Base-by-base conservation (phyloP, 2,797 vertebrate genomes). In the Falco naumanni region DNA sequence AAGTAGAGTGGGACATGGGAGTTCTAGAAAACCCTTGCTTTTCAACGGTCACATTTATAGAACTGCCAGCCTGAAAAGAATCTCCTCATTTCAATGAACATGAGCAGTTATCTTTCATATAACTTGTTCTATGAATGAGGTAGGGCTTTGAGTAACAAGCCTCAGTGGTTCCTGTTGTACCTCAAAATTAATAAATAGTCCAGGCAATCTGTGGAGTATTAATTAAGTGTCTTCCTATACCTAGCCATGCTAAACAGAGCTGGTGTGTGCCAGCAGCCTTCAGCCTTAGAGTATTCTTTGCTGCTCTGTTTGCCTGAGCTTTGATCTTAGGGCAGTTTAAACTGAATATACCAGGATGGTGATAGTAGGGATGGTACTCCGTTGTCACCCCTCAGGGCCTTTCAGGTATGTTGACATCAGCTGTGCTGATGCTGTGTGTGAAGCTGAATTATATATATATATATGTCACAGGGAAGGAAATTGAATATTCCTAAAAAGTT, bases 101-200 rank as follows among this genome's bases (percentile, higher is more conserved):
- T 14, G 60, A 90, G 80, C 66, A 94, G 53, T 22, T 31, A 2
- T 43, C 16, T 74, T 82, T 47, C 37, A 9, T n/a, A 2, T 17
- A 33, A 24, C 10, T 71, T 1, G 0, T 41, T 50, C 37, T 48
- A 0, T 56, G 63, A n/a, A 34, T 7, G 33, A 90, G 16, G 13
- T 18, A 12, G 72, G 18, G 31, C 43, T 90, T 60, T 45, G 59
- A 16, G 48, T 51, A 66, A 43, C 57, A 57, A 41, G 50, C 24
- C 31, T 76, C 19, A 19, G 34, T 78, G 56, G 12, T 84, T 91
- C 56, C 18, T 83, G 26, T 51, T 78, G 41, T 33, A 45, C 39
- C 57, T 91, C 37, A 53, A 33, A 84, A 60, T 57, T 3, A 77
- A 20, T 54, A 60, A 87, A 37, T 16, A 60, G n/a, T 37, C 31